Evolutionary conservation across 2,797 vertebrate genomes (phyloP), one percentile per base, ranked within the genome.

Genomic region (Argyrosomus regius): DNA sequence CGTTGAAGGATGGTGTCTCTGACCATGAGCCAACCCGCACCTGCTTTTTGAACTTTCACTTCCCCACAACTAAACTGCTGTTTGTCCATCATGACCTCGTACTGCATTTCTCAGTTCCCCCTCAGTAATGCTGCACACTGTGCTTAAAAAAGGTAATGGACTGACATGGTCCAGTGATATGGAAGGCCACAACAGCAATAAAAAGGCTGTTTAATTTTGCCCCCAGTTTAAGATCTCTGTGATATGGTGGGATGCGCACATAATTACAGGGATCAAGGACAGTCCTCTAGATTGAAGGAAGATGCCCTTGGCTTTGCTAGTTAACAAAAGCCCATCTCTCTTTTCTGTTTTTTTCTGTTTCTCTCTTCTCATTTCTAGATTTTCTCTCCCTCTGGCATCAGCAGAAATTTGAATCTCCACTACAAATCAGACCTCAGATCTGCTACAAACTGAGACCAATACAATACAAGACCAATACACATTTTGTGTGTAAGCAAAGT

Each of bases 271-370:
- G 72, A 86, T 90, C 80, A 75, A 80, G 74, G 69, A 84, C 66
- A 86, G 78, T 75, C 69, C 80, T 94, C 77, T 65, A 82, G 88
- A 93, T 91, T 61, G n/a, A 73, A 62, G 48, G 65, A 77, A 77
- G 82, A 89, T 89, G 89, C 73, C 91, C 86, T 89, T 91, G 88
- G 79, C 79, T 86, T 62, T 46, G 41, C 22, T 83, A 54, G 65
- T 5, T 83, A 70, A 76, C 72, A 81, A 72, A 31, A 76, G 43
- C 45, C 56, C 82, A 56, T 58, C 31, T 35, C 10, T 72, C n/a
- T 50, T 62, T 79, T 11, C 2, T 43, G 12, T 43, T 13, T 43
- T 12, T 45, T 56, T 58, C 45, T 28, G 10, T 72, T n/a, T 48
- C 64, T 79, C 26, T 67, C 28, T 71, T 13, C 26, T 77, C 71